Evolutionary conservation across 2,113 vertebrate genomes (phyloP).

Genomic region (Semicossyphus pulcher): DNA sequence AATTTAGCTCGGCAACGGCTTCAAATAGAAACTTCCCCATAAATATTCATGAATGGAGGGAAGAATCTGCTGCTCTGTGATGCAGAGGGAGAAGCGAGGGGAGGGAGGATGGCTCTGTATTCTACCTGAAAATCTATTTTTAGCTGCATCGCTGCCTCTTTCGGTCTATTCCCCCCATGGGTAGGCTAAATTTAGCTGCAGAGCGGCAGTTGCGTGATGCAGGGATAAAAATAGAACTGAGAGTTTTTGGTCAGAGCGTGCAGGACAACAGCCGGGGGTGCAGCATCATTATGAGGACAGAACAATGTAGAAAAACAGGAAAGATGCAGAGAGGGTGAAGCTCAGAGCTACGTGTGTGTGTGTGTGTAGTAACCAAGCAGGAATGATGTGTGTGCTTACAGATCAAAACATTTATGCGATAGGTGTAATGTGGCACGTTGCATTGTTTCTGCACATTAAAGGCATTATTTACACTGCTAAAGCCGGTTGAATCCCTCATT

Average conservation of each 20-base stretch:
- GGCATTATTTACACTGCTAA: not conserved
- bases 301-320: conserved; percentile 2
- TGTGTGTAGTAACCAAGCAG: not conserved
- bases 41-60: conserved; percentile 81
- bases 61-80: conserved; percentile 43
- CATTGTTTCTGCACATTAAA: not conserved
- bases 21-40: conserved; percentile 71
- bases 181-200: conserved; percentile 74
- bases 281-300: conserved; percentile 40
- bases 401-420: conserved; percentile 1
- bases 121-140: conserved; percentile 76
- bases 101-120: conserved; percentile 4
- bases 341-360: not conserved
- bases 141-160: conserved; percentile 59
- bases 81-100: conserved; percentile 46
- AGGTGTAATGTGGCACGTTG: not conserved
- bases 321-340: not conserved
- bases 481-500: not conserved
- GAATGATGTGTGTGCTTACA: not conserved
- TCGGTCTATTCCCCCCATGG: conserved; percentile 31
- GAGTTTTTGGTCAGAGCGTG: conserved; percentile 39
- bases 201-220: conserved; percentile 38
- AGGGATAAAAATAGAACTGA: conserved; percentile 53
- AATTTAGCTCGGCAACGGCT: conserved; percentile 66
- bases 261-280: conserved; percentile 27